phyloP scores from a whole-genome alignment of 2,113 vertebrate species.

The Emberiza fucata region DNA sequence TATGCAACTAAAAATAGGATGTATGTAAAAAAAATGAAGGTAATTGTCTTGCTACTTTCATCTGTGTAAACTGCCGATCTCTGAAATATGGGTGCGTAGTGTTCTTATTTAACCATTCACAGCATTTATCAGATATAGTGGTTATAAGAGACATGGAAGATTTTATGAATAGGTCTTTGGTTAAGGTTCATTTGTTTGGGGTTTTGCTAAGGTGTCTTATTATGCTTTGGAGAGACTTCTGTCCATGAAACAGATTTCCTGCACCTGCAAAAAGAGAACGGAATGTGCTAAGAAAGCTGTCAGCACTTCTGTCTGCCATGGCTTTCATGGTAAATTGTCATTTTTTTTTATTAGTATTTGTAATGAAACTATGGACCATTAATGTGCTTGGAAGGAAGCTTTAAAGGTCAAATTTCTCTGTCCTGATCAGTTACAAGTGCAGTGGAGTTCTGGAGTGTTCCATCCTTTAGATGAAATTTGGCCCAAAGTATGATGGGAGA shows the following conservation, averaged over 20 bases:
- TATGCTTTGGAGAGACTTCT: neutral
- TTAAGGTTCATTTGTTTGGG: neutral
- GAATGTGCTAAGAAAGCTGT: neutral
- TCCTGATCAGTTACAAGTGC: neutral
- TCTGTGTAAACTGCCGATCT: neutral
- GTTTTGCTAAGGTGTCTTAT: neutral
- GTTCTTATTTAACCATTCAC: neutral
- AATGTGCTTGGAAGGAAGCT: neutral
- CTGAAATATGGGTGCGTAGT: neutral
- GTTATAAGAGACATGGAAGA: neutral
- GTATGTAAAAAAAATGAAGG: neutral
- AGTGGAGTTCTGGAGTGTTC: neutral
- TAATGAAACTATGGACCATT: neutral
- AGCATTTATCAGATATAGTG: neutral
- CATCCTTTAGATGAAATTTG: neutral
- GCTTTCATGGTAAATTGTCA: neutral
- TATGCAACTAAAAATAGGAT: neutral
- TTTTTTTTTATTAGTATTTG: neutral
- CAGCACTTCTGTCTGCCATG: neutral
- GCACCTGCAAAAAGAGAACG: neutral
- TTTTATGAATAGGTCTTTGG: neutral
- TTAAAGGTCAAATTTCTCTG: neutral
- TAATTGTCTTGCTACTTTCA: neutral
- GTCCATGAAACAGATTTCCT: neutral
- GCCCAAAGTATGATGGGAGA: neutral